Evolutionary conservation across 2,797 vertebrate species (phyloP).

Genomic region (Galagoides demidoff): DNA sequence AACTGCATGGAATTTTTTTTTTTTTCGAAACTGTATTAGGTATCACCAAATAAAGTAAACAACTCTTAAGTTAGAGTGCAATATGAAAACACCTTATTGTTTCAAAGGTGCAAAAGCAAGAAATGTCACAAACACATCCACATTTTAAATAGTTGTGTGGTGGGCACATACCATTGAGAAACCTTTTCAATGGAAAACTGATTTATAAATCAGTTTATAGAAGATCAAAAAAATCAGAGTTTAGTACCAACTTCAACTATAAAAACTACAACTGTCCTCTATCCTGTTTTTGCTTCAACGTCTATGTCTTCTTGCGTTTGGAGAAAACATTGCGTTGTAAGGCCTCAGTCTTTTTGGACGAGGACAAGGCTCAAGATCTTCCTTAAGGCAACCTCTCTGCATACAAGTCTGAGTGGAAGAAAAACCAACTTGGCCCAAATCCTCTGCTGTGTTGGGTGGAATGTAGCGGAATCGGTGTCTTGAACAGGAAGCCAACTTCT

Average conservation of each 20-base stretch:
- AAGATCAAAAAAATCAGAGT: conserved; percentile 69
- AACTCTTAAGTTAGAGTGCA: conserved; percentile 85
- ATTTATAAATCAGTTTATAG: conserved; percentile 78
- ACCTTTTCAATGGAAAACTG: conserved; percentile 83
- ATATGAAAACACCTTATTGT: conserved; percentile 83
- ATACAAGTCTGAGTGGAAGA: conserved; percentile 97
- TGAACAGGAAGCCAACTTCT: conserved; percentile 95
- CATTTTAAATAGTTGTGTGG: conserved; percentile 72
- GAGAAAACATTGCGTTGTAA: conserved; percentile 93
- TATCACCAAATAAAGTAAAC: conserved; percentile 77
- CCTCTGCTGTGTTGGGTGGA: conserved; percentile 95
- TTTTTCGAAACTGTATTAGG: conserved; percentile 83
- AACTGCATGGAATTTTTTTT: neutral
- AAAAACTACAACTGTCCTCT: conserved; percentile 81
- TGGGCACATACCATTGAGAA: conserved; percentile 63
- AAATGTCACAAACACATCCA: conserved; percentile 79
- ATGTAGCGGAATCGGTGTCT: conserved; percentile 95
- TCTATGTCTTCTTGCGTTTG: conserved; percentile 90
- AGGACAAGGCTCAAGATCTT: conserved; percentile 91
- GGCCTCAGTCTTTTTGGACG: conserved; percentile 93
- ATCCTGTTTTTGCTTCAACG: conserved; percentile 50
- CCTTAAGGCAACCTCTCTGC: conserved; percentile 96
- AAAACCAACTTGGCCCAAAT: conserved; percentile 99
- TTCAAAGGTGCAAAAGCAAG: conserved; percentile 84
- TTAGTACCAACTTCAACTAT: conserved; percentile 85